phyloP scores from a whole-genome alignment of 1,140 invertebrate species.

The Rhopalosiphum maidis region DNA sequence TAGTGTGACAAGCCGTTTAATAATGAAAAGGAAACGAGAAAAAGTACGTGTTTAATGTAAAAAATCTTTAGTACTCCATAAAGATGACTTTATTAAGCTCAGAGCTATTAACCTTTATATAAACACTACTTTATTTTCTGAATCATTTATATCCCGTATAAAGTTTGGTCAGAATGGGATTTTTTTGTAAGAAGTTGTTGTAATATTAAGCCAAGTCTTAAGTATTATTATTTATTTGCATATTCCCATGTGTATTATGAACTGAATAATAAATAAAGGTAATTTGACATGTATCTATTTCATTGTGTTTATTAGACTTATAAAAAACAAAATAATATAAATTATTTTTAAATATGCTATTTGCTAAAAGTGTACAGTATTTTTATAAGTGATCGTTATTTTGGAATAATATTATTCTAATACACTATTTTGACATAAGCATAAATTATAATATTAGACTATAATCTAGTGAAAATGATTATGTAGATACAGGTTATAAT shows the following conservation, averaged over 20 bases:
- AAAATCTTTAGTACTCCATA: neutral
- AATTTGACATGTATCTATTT: neutral
- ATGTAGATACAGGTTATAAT: neutral
- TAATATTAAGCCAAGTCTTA: neutral
- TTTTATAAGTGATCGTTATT: neutral
- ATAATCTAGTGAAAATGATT: neutral
- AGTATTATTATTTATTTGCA: slow-evolving; percentile 8
- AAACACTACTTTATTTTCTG: neutral
- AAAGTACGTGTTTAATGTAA: neutral
- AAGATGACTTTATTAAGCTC: neutral
- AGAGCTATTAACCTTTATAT: neutral
- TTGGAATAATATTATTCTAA: neutral
- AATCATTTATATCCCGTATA: slow-evolving; percentile 12
- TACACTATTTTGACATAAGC: too few species aligned
- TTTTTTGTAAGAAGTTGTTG: neutral
- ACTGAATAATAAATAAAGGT: neutral
- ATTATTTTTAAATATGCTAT: neutral
- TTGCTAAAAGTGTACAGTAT: neutral
- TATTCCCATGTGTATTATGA: slow-evolving; percentile 15
- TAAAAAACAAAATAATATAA: neutral
- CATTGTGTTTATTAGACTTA: neutral
- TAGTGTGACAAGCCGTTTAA: neutral
- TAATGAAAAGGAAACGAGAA: neutral
- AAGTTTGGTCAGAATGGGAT: slow-evolving; percentile 9
- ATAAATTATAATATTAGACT: neutral